Evolutionary conservation across 2,113 vertebrate species (phyloP), one percentile per base, ranked within the genome.

Genomic region (Pitta sordida): DNA sequence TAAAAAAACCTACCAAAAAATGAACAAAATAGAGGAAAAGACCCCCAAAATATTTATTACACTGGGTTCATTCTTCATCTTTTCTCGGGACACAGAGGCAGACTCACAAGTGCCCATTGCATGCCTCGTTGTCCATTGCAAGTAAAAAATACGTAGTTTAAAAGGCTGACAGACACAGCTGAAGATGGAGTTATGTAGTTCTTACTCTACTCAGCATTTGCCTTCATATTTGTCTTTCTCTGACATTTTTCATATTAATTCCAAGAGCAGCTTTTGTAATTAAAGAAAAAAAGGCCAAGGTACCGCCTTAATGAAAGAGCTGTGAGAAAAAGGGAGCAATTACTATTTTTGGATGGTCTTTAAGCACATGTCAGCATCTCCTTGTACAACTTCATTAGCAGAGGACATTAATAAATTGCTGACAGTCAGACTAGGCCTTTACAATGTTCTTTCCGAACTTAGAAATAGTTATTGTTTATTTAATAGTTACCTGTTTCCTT

Each of bases 271-370:
- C 13, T 65, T 52, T 63, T 59, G 51, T 92, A 81, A 86, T 78
- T 84, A 71, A 91, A 34, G 36, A 64, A 70, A 77, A n/a, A 83
- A 91, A 56, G 34, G 41, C 18, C 24, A 56, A 3, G n/a, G 21
- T 75, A 39, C 43, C 75, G 36, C 32, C 76, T 92, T 82, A 89
- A 64, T 90, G n/a, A 94, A 95, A 71, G 36, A 84, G 41, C 11
- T 1, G 3, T 6, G 13, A 76, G 56, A 44, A 89, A 91, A 95
- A 52, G 6, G 36, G 34, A 78, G 30, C 34, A 58, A 5, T 74
- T 77, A 6, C 37, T 83, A 20, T 46, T 53, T 80, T 53, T 49
- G 9, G 14, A 58, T 65, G 32, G 29, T 49, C 34, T 41, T 83
- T 74, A 70, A 88, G 68, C 64, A 60, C 6, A 11, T 41, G 13